These are phyloP conservation scores for Octodonta nipae DNA, from an alignment of 2,888 invertebrate species.

Conservation along the genomic window DNA sequence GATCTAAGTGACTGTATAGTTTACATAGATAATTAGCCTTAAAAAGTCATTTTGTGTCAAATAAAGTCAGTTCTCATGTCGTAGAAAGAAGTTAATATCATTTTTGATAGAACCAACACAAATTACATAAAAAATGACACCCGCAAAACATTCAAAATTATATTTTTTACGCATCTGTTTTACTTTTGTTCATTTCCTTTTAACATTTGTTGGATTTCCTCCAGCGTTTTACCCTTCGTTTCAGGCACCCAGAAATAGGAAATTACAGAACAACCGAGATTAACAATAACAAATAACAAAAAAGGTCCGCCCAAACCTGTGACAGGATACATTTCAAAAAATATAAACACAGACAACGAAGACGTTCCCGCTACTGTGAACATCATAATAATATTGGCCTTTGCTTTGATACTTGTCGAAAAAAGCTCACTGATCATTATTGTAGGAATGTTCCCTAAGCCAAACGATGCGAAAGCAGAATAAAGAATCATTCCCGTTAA, in stretches of 20 bases:
- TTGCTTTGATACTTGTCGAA: conserved; percentile 24
- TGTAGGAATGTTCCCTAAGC: conserved; percentile 22
- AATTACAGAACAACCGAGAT: not conserved
- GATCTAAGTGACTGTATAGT: too few species aligned
- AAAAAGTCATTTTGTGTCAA: too few species aligned
- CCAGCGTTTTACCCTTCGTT: conserved; percentile 2
- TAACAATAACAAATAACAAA: conserved; percentile 1
- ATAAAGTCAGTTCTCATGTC: too few species aligned
- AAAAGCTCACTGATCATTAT: conserved; percentile 25
- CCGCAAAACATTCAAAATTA: too few species aligned
- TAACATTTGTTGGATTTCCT: conserved; percentile 2
- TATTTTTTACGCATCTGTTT: too few species aligned
- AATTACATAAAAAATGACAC: too few species aligned
- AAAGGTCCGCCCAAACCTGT: conserved; percentile 2
- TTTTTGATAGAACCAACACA: too few species aligned
- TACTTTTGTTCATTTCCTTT: too few species aligned
- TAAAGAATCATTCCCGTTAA: conserved; percentile 20
- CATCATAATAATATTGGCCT: conserved; percentile 16
- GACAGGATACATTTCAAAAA: not conserved
- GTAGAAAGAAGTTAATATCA: too few species aligned
- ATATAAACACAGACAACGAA: not conserved
- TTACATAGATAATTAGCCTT: too few species aligned
- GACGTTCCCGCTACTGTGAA: not conserved
- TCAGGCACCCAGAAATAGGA: conserved; percentile 2
- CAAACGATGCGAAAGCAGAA: conserved; percentile 10